phyloP scores from a whole-genome alignment of 2,888 invertebrate genomes.

The Penaeus monodon region DNA sequence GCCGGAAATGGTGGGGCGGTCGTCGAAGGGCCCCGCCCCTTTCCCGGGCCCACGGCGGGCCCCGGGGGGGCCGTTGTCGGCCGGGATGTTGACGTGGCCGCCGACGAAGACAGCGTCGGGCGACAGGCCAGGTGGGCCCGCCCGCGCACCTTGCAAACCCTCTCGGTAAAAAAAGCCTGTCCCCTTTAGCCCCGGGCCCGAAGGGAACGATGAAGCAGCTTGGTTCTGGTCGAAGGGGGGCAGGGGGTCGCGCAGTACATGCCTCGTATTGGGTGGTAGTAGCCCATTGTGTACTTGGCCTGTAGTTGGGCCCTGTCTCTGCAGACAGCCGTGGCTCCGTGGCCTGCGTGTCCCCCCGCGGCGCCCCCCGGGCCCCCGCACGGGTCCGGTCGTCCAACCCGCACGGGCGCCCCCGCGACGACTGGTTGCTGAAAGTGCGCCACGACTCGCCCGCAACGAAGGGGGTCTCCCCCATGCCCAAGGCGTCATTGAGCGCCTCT shows the following conservation, averaged over 20 bases:
- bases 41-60: constrained; percentile 12
- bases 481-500: neutral
- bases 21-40: neutral
- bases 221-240: constrained; percentile 67
- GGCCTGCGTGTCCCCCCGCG: constrained; percentile 61
- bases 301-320: constrained; percentile 67
- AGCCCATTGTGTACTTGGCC: constrained; percentile 67
- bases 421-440: constrained; percentile 9
- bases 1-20: neutral
- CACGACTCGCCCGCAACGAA: constrained; percentile 13
- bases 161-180: constrained; percentile 67
- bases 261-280: constrained; percentile 67
- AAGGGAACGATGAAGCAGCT: constrained; percentile 64
- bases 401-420: constrained; percentile 20
- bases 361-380: constrained; percentile 40
- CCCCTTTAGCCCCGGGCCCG: constrained; percentile 58
- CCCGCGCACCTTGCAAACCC: constrained; percentile 67
- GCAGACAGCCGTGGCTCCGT: constrained; percentile 67
- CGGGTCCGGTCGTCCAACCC: constrained; percentile 11
- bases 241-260: constrained; percentile 67
- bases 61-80: neutral
- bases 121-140: constrained; percentile 66
- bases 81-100: neutral
- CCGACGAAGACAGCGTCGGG: constrained; percentile 67
- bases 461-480: neutral